Base-by-base conservation (phyloP, 2,888 invertebrate genomes). In the Dryococelus australis region DNA sequence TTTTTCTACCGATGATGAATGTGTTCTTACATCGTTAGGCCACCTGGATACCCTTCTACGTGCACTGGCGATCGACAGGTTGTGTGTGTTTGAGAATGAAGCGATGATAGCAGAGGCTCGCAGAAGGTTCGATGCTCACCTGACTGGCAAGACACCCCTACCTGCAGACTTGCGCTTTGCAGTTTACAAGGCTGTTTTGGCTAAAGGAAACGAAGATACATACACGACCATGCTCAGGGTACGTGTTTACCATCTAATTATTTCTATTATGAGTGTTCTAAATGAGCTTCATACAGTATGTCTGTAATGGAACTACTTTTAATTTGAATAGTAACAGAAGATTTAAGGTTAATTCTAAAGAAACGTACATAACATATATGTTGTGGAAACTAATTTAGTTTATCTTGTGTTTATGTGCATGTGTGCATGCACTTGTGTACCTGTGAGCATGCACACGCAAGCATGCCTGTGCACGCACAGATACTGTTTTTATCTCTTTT, bases 121-220 rank as follows among this genome's bases (percentile, higher is more conserved):
- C 91, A 94, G 91, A 89, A 94, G 96, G 91, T 96, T 94, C 90
- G 89, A 89, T 20, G 94, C 93, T 88, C 98, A 98, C 92, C 92
- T 94, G 0, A 93, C 93, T 85, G 95, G 95, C 43, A 93, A 93
- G 89, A 91, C 92, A 84, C 91, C 93, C 28, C 93, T 98, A 89
- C 95, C 96, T 43, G 98, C 98, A n/a, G 99, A 98, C 94, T 93
- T 98, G 90, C 95, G 98, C 89, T 95, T 95, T 90, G 95, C 97
- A 88, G 98, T 98, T 90, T 99, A 98, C 93, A 95, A 96, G 91
- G 97, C 97, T 8, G 97, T 97, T 84, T 93, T 98, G 87, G 94
- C 94, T 85, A 95, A 96, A 27, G 97, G 95, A 5, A 94, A 96
- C 91, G 95, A 95, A 89, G 92, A 93, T 24, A 95, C 96, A 24